Base-by-base conservation (phyloP, 1,140 invertebrate genomes). In the Wiebesia pumilae region DNA sequence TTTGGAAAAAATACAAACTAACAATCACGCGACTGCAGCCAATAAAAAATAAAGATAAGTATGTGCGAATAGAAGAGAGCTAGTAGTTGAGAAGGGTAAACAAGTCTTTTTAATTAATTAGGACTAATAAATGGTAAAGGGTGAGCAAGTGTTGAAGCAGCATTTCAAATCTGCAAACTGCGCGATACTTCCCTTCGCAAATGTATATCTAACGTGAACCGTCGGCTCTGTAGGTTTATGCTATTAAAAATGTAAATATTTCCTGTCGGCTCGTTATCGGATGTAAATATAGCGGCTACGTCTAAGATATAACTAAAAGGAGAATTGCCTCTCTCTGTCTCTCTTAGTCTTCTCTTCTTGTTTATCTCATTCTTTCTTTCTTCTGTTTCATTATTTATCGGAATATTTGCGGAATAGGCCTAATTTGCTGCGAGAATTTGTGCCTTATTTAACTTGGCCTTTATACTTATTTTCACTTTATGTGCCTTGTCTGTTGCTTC, bases 191-290 rank as follows among this genome's bases (percentile, higher is more conserved):
- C 1, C 30, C 65, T 43, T 43, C 6, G n/a, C 58, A 69, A 47
- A 30, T 51, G 21, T 35, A 58, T 47, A 38, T 83, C 47, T 12
- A 80, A 89, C 88, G 75, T 79, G 82, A 86, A 62, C 9, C 83
- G 51, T 87, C 87, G 85, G 90, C 90, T 90, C 88, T 91, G 92
- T 92, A 88, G 92, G 92, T 92, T 93, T 93, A 93, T 91, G 92
- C 90, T 92, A 93, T 93, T 93, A 93, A 93, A 93, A 93, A 93
- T 93, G 93, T 93, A 93, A 93, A 93, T 93, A 93, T 93, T 91
- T 92, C 88, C 89, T 89, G 91, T 92, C 91, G 92, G 91, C 92
- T 93, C 92, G 92, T 93, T 93, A 93, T 93, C 92, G 91, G 89
- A 92, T 93, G 91, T 93, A 93, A 93, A 93, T 93, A 93, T 91